Evolutionary conservation across 2,113 vertebrate genomes (phyloP).

Genomic region (Hydrochoerus hydrochaeris): DNA sequence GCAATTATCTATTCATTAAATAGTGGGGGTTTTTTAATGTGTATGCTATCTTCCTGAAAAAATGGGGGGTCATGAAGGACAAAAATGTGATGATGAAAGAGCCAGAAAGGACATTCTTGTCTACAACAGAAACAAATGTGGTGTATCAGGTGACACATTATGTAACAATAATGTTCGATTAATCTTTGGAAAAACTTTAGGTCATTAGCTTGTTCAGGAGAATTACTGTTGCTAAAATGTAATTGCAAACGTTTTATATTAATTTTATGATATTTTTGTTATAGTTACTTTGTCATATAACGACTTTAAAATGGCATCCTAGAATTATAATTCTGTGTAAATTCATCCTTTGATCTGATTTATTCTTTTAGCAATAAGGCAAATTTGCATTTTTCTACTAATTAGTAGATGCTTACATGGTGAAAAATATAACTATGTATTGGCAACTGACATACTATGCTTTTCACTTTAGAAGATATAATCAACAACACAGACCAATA

Average conservation of each 20-base stretch:
- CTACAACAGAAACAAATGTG: background rate
- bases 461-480: constrained; percentile 52
- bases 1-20: background rate
- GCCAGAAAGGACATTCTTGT: background rate
- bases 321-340: constrained; percentile 48
- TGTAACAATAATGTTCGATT: background rate
- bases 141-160: background rate
- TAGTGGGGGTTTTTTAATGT: background rate
- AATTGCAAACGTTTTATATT: background rate
- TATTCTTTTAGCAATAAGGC: constrained; percentile 60
- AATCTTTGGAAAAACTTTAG: background rate
- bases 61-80: background rate
- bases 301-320: constrained; percentile 43
- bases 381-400: constrained; percentile 67
- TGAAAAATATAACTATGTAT: constrained; percentile 55
- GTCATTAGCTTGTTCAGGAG: background rate
- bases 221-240: background rate
- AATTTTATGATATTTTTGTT: constrained; percentile 18
- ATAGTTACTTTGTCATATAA: constrained; percentile 4
- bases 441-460: constrained; percentile 31
- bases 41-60: background rate
- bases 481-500: constrained; percentile 66
- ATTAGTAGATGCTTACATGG: constrained; percentile 63
- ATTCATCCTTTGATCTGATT: constrained; percentile 53
- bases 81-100: background rate